These are phyloP conservation scores for Gasterosteus nipponicus DNA, from an alignment of 2,113 vertebrate genomes.

Conservation along the genomic window DNA sequence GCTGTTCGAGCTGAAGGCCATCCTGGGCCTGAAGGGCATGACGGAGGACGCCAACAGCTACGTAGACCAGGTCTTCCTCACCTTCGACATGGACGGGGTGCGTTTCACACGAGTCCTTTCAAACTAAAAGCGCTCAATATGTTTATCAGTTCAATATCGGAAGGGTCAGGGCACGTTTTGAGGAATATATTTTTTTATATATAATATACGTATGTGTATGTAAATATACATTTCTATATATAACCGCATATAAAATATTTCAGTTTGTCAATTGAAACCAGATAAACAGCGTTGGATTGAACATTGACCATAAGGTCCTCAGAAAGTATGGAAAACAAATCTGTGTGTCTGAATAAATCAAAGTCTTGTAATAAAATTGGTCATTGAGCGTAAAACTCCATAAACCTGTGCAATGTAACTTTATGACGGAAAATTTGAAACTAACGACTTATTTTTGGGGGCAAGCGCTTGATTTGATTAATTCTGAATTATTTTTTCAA, in stretches of 20 bases:
- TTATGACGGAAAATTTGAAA: too few species aligned
- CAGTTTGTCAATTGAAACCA: too few species aligned
- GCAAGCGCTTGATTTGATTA: too few species aligned
- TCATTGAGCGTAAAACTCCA: too few species aligned
- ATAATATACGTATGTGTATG: not conserved
- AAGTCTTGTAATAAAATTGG: not conserved
- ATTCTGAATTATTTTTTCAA: too few species aligned
- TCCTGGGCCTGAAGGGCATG: conserved; percentile 85
- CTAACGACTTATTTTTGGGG: too few species aligned
- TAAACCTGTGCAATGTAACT: too few species aligned
- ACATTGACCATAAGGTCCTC: not conserved
- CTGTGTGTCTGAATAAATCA: not conserved
- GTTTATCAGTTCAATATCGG: too few species aligned
- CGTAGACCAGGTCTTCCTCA: conserved; percentile 86
- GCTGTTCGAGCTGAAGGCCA: conserved; percentile 87
- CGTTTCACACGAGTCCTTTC: conserved; percentile 8
- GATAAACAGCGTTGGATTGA: not conserved
- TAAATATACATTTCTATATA: not conserved
- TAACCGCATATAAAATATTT: not conserved
- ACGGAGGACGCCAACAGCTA: conserved; percentile 83
- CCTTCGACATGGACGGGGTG: conserved; percentile 90
- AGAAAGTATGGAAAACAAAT: not conserved
- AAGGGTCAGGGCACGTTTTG: too few species aligned
- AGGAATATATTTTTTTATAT: too few species aligned
- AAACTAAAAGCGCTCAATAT: too few species aligned